Base-by-base conservation (phyloP, 2,888 invertebrate species). In the Panzeria rudis region DNA sequence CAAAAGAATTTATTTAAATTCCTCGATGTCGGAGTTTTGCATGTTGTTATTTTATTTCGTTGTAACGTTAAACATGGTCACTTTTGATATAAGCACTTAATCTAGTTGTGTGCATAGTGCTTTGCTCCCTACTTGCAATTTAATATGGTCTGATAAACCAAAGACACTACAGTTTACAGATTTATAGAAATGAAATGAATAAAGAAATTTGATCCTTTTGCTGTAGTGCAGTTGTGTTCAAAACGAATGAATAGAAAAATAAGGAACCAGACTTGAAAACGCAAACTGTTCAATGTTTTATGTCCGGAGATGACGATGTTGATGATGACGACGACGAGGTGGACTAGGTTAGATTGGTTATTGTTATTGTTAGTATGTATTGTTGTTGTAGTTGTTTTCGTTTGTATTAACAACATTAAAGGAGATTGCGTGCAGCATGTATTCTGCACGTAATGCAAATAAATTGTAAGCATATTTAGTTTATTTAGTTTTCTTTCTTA, bases 361-460 rank as follows among this genome's bases (percentile, higher is more conserved):
- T 71, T 71, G 64, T 41, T 61, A 29, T 41, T 66, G 38, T 23
- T 72, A 52, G 20, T n/a, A 1, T 68, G 13, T n/a, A 8, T 68
- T 83, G 47, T 29, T 54, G 59, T 66, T 75, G 41, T 54, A 25
- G 13, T 56, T 44, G 76, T 13, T 50, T 50, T 5, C 9, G 17
- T 17, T 29, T 54, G 75, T 15, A 80, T 72, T 73, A 66, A 73
- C 66, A 73, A 59, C 47, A 59, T 77, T 56, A 56, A 76, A 77
- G 56, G 17, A 62, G 87, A 72, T 88, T 86, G 88, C 88, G 87
- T 88, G 88, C 87, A 86, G 77, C 83, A 81, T 83, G 77, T 73
- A 64, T 80, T 83, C 83, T 86, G 87, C 88, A 88, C 88, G 87
- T 87, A 86, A 88, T 88, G 87, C 84, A 87, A 85, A 87, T 87